These are phyloP conservation scores for Adelphocoris suturalis DNA, from an alignment of 2,888 invertebrate genomes.

Conservation along the genomic window DNA sequence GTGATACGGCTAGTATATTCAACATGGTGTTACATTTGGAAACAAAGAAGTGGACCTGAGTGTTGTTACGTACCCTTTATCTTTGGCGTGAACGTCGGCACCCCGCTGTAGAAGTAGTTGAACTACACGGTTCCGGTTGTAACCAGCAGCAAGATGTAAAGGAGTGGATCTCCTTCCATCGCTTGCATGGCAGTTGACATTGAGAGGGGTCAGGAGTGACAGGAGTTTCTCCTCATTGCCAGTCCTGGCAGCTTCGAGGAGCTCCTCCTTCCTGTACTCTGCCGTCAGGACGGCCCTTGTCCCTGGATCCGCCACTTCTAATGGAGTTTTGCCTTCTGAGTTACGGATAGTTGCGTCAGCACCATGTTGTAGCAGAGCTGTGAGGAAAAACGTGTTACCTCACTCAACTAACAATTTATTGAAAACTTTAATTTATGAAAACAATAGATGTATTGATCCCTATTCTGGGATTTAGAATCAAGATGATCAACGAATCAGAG, in stretches of 20 bases:
- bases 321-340: constrained; percentile 94
- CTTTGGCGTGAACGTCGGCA: constrained; percentile 98
- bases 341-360: constrained; percentile 95
- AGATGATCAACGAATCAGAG: too few relatives aligned
- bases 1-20: too few relatives aligned
- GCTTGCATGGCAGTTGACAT: constrained; percentile 98
- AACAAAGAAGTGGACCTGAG: too few relatives aligned
- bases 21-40: too few relatives aligned
- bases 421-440: too few relatives aligned
- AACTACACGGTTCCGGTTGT: constrained; percentile 94
- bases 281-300: constrained; percentile 94
- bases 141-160: constrained; percentile 95
- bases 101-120: constrained; percentile 93
- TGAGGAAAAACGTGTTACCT: not conserved
- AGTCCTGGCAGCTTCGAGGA: constrained; percentile 94
- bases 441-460: too few relatives aligned
- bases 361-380: constrained; percentile 94
- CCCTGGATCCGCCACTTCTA: constrained; percentile 93
- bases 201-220: constrained; percentile 92
- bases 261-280: constrained; percentile 92
- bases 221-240: constrained; percentile 94
- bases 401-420: too few relatives aligned
- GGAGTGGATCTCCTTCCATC: constrained; percentile 97
- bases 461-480: too few relatives aligned
- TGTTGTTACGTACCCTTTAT: constrained; percentile 87